Evolutionary conservation across 2,797 vertebrate species (phyloP).

Genomic region (Novumbra hubbsi): DNA sequence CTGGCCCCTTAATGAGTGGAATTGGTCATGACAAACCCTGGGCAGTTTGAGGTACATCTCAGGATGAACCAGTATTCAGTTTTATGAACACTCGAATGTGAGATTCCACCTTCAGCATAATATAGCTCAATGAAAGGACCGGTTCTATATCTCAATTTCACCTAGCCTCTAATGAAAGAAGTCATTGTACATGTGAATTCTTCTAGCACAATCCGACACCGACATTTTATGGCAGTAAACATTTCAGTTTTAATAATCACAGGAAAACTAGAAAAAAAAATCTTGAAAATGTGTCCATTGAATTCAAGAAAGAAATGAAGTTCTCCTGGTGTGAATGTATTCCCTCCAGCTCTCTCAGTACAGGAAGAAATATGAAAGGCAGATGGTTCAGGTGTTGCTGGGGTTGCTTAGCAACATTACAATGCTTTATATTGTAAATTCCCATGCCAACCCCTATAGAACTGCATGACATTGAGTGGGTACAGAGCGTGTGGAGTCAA

Average conservation of each 20-base stretch:
- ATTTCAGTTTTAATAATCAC: background rate
- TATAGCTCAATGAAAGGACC: background rate
- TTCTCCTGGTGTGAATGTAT: background rate
- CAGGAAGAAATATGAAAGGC: constrained; percentile 20
- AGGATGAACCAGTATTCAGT: background rate
- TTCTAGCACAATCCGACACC: background rate
- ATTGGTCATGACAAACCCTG: too few species aligned
- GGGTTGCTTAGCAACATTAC: constrained; percentile 53
- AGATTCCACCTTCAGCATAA: background rate
- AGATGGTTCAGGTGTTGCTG: constrained; percentile 30
- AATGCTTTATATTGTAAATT: constrained; percentile 55
- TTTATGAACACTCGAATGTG: background rate
- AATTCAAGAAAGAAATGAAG: background rate
- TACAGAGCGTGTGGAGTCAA: background rate
- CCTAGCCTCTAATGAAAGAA: background rate
- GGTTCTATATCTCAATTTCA: background rate
- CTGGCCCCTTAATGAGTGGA: too few species aligned
- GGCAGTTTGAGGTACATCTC: too few species aligned
- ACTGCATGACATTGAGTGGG: background rate
- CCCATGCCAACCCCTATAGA: constrained; percentile 26
- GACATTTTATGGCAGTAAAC: background rate
- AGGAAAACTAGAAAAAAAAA: background rate
- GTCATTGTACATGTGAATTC: background rate
- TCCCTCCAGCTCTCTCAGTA: background rate
- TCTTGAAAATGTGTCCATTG: background rate